Evolutionary conservation across 2,113 vertebrate genomes (phyloP), one percentile per base, ranked within the genome.

Genomic region (Alouatta palliata): DNA sequence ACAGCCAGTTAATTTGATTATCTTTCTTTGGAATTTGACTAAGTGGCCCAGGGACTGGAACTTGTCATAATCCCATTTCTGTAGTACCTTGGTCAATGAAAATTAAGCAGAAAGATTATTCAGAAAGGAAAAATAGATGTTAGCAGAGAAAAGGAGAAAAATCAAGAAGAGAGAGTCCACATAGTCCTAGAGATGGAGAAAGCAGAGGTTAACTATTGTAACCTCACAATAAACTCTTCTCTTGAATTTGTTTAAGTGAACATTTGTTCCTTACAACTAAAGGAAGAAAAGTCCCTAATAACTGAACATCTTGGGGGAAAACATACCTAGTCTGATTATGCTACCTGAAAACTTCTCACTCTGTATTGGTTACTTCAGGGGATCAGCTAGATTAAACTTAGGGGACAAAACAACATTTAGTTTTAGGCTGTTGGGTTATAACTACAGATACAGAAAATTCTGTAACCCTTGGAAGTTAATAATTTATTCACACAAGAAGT

Each of bases 11-110:
- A 77, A 56, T 85, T 56, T 14, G 6, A 40, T 64, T 84, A 7
- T 80, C 32, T 92, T 61, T 87, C 43, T 84, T 90, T 40, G 9
- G 81, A 88, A 91, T 85, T 91, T 93, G 52, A 61, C 52, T 86
- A 75, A 49, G 4, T 90, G 37, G 16, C 8, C 52, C 8, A 93
- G 37, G 81, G 20, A 85, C 66, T 40, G 0, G 76, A 77, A 86
- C 6, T 61, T 71, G 5, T 61, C 71, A n/a, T 25, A 81, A 70
- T 90, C 12, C 19, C 90, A 80, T 80, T 45, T 13, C 43, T 52
- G 17, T 35, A 1, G 17, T 81, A 16, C 11, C 37, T 32, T 80
- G 21, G 7, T 37, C 64, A 80, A 84, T 71, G 21, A n/a, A 92
- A 85, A 87, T 58, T 21, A 96, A 75, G 25, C 43, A 37, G 27